These are phyloP conservation scores for Microcebus lehilahytsara DNA, from an alignment of 2,113 vertebrate genomes.

Conservation along the genomic window DNA sequence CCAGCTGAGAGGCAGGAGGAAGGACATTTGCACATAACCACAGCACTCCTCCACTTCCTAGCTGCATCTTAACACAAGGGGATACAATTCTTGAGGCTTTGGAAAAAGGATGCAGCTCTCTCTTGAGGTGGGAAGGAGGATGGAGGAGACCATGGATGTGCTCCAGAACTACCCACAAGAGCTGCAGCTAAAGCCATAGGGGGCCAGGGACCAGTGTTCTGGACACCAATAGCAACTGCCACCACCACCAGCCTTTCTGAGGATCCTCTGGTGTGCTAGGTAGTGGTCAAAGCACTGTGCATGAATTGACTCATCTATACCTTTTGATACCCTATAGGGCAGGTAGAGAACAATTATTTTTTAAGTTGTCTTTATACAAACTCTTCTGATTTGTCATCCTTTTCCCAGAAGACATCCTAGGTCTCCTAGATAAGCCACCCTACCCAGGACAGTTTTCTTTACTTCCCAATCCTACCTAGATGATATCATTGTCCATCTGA, in stretches of 20 bases:
- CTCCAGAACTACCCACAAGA: too few species aligned
- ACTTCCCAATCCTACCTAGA: neutral
- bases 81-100: neutral
- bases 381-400: neutral
- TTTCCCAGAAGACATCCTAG: neutral
- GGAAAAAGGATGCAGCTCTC: neutral
- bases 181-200: neutral
- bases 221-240: neutral
- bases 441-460: neutral
- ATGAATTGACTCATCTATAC: neutral
- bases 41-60: neutral
- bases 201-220: accelerated
- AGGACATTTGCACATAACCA: neutral
- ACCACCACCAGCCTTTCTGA: neutral
- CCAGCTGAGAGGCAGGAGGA: neutral
- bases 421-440: too few species aligned
- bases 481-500: neutral
- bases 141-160: neutral
- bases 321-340: neutral
- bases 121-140: neutral
- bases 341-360: neutral
- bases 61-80: neutral
- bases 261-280: neutral
- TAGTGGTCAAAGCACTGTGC: neutral
- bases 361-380: neutral